Evolutionary conservation across 2,888 invertebrate species (phyloP), one percentile per base, ranked within the genome.

Genomic region (Xanthia togata): DNA sequence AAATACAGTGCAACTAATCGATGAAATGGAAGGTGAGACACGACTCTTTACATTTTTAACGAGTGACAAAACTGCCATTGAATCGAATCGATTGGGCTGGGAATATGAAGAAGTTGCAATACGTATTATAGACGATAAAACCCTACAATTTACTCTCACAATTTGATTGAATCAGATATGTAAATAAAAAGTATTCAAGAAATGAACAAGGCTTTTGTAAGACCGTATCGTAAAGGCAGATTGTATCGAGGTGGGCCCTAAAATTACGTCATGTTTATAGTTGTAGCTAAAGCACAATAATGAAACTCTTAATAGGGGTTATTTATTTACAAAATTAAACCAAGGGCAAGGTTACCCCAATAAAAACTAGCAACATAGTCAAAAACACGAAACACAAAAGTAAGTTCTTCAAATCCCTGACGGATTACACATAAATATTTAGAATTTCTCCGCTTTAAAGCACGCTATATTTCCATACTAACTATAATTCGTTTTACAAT

Each of bases 341-440:
- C 59, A 72, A 86, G 79, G 79, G 0, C 73, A 83, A 83, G 64
- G 73, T 55, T 23, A 64, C 31, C 5, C 1, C n/a, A 60, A 67
- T 31, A 71, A 53, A 73, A 78, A 62, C 17, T 23, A 38, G 17
- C 64, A 9, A 41, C 17, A 26, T 20, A 23, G 41, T 57, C 23
- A 53, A 35, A 44, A 70, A 69, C 31, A 35, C 23, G 11, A 50
- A 53, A 38, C 64, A 70, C 65, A 63, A 70, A 73, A 68, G 79
- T 26, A 78, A 72, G 72, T 82, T 71, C 63, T 73, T 73, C 23
- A 76, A 74, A 76, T 79, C 41, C 38, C 53, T 23, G 31, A 17
- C 53, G 53, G 53, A 41, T 76, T 1, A 70, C 77, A 65, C 26
- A 72, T 53, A 65, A 81, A 75, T 78, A 72, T 60, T 73, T 47